Conservation (phyloP, 1,140 invertebrate genomes). For the Manduca sexta region DNA sequence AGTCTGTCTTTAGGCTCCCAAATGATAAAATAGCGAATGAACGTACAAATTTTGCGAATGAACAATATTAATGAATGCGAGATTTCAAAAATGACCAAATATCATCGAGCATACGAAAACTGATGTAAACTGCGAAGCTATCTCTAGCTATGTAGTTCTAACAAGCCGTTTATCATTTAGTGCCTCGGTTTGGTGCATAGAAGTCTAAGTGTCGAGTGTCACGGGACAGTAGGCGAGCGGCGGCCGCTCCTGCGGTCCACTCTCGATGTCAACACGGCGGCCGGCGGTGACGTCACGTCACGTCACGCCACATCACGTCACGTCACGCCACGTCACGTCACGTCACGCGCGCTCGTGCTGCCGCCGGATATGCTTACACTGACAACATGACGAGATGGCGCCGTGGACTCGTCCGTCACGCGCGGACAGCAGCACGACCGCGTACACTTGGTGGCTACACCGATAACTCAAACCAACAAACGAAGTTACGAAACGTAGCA, state of each 20-base stretch:
- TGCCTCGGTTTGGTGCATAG: slow-evolving; percentile 56
- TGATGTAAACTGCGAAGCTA: slow-evolving; percentile 44
- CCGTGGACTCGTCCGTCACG: too few species aligned
- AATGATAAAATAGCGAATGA: slow-evolving; percentile 66
- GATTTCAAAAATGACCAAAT: slow-evolving; percentile 33
- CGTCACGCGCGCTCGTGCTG: too few species aligned
- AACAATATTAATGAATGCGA: slow-evolving; percentile 24
- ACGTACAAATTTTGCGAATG: slow-evolving; percentile 28
- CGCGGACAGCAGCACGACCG: too few species aligned
- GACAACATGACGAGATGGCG: background rate
- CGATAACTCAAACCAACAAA: too few species aligned
- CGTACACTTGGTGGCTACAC: too few species aligned
- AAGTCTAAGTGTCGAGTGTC: slow-evolving; percentile 45
- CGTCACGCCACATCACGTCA: too few species aligned
- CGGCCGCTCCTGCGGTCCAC: background rate
- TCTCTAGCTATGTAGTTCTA: slow-evolving; percentile 30
- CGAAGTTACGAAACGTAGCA: too few species aligned
- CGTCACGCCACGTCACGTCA: too few species aligned
- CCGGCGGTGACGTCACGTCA: too few species aligned
- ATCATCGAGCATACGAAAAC: slow-evolving; percentile 48
- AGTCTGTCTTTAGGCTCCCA: slow-evolving; percentile 51
- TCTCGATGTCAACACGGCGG: too few species aligned
- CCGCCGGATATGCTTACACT: too few species aligned
- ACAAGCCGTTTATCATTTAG: slow-evolving; percentile 69
- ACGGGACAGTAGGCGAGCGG: slow-evolving; percentile 14